Conservation (phyloP, 2,888 invertebrate species). For the Melikaiella ostensackeni region DNA sequence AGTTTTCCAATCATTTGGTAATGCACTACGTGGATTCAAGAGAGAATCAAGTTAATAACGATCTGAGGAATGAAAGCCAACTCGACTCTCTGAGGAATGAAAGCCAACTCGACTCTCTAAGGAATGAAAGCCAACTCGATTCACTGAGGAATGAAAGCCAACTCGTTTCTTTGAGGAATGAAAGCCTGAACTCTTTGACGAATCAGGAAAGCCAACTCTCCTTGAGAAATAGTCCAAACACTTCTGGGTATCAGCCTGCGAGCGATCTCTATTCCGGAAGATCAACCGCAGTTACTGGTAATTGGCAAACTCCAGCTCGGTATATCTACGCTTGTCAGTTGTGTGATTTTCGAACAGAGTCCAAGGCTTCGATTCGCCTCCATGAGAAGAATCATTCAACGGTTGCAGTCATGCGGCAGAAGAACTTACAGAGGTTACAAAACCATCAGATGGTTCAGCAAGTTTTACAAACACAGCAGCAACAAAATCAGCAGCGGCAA, state of each 20-base stretch:
- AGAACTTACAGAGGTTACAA: background rate
- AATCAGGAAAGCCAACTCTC: no score
- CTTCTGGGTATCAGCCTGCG: background rate
- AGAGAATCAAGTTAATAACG: background rate
- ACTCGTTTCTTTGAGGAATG: no score
- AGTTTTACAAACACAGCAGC: background rate
- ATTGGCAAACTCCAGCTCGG: background rate
- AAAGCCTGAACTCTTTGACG: no score
- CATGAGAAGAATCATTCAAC: constrained; percentile 13
- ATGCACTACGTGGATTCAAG: constrained; percentile 4
- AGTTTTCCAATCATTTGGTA: background rate
- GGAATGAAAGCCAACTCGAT: no score
- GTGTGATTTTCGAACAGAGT: constrained; percentile 6
- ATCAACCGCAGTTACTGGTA: background rate
- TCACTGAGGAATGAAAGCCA: no score
- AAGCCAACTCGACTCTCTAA: no score
- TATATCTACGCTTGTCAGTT: constrained; percentile 12
- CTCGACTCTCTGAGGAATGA: no score
- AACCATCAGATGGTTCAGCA: background rate
- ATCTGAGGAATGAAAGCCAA: background rate
- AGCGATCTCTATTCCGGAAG: background rate
- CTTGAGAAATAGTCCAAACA: background rate
- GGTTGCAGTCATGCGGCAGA: background rate
- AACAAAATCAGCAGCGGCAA: background rate
- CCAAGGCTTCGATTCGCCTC: constrained; percentile 1